Percentiles rank a stretch among this genome's conserved stretches.
Evolutionary conservation across 2,113 vertebrate genomes (phyloP).

Genomic region (Chaetodon auriga): DNA sequence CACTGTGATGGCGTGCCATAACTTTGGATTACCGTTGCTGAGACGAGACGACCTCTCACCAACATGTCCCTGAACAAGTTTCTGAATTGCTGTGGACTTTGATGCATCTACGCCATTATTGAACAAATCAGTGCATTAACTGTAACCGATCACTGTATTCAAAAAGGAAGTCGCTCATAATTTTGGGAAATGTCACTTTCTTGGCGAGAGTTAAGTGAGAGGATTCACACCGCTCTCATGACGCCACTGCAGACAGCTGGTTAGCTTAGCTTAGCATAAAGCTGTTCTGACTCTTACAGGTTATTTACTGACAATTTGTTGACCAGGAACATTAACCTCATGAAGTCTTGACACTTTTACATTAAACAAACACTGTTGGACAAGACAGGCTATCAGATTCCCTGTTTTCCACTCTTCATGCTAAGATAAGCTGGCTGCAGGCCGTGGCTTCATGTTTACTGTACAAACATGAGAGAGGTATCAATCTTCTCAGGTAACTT

Average conservation of each 20-base stretch:
- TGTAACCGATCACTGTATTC: neutral
- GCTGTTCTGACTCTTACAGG: too few species aligned
- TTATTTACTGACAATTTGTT: too few species aligned
- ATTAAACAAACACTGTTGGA: neutral
- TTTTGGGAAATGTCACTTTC: neutral
- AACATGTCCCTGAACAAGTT: neutral
- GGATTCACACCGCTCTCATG: neutral
- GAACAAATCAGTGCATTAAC: neutral
- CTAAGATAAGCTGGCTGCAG: too few species aligned
- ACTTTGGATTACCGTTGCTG: conserved; percentile 22
- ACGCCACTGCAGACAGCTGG: neutral
- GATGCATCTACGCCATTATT: neutral
- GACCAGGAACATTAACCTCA: too few species aligned
- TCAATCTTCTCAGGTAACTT: neutral
- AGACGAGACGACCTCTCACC: conserved; percentile 11
- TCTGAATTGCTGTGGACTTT: neutral
- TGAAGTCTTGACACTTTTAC: too few species aligned
- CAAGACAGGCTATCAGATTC: neutral
- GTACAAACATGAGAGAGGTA: neutral
- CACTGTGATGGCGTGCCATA: neutral
- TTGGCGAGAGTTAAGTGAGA: neutral
- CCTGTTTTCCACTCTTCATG: neutral
- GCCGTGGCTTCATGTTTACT: neutral
- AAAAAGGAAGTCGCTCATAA: neutral
- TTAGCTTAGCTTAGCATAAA: neutral